These are phyloP conservation scores for Pseudochromis fuscus DNA, from an alignment of 2,797 vertebrate genomes.

Conservation along the genomic window DNA sequence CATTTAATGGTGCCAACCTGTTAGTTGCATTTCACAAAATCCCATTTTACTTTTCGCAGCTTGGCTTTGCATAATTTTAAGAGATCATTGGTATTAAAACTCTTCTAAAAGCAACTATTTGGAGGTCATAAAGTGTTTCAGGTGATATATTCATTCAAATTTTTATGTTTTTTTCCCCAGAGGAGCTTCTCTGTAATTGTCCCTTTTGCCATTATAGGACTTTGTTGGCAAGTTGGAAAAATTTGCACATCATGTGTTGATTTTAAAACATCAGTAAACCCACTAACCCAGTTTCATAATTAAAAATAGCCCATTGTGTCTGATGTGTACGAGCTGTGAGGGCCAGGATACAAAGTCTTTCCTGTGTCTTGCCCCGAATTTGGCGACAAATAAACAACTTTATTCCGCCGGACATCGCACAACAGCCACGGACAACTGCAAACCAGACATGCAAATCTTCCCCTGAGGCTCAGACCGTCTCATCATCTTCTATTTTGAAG, in stretches of 20 bases:
- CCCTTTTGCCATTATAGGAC: too few species aligned
- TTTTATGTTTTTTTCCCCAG: background rate
- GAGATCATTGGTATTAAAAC: too few species aligned
- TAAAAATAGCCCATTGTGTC: slow-evolving; percentile 36
- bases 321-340: background rate
- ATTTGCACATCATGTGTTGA: background rate
- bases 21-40: slow-evolving; percentile 20
- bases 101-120: too few species aligned
- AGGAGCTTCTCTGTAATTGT: too few species aligned
- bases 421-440: background rate
- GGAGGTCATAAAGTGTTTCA: background rate
- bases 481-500: background rate
- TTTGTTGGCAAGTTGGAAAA: too few species aligned
- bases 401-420: slow-evolving; percentile 2
- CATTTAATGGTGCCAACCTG: slow-evolving; percentile 23
- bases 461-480: slow-evolving; percentile 16
- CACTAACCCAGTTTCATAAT: slow-evolving; percentile 28
- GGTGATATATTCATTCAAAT: too few species aligned
- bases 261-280: slow-evolving; percentile 21
- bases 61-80: too few species aligned
- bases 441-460: slow-evolving; percentile 36
- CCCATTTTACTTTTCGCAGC: too few species aligned
- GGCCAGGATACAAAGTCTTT: slow-evolving; percentile 22
- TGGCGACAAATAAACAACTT: slow-evolving; percentile 20
- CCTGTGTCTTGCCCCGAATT: slow-evolving; percentile 21